These are phyloP conservation scores for Discoglossus pictus DNA, from an alignment of 2,797 vertebrate species.

Conservation along the genomic window DNA sequence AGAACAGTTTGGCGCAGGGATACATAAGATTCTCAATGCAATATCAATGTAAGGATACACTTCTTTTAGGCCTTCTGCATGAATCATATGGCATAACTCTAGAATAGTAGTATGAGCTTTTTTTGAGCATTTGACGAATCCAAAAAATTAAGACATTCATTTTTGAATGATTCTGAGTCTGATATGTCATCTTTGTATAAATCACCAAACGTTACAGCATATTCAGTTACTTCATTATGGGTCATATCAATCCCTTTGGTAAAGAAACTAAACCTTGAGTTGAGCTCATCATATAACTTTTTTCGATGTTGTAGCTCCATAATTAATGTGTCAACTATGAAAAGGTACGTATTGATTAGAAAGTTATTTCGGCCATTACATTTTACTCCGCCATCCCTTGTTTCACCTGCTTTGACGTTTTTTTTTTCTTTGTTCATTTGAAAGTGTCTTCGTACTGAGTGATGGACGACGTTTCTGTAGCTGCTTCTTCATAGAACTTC, in stretches of 20 bases:
- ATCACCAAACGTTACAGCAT: too few species aligned
- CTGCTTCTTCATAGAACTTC: background rate
- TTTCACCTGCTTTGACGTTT: too few species aligned
- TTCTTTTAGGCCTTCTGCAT: background rate
- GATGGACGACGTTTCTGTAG: background rate
- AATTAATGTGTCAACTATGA: slow-evolving; percentile 7
- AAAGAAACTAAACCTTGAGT: too few species aligned
- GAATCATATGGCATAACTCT: background rate
- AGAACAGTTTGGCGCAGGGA: background rate
- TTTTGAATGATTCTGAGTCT: background rate
- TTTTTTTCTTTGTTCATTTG: too few species aligned
- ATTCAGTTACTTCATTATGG: too few species aligned
- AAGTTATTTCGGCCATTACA: too few species aligned
- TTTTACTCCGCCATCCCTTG: too few species aligned
- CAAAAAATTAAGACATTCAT: background rate
- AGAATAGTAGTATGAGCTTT: background rate
- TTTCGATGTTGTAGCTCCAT: too few species aligned
- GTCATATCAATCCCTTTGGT: too few species aligned
- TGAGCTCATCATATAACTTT: too few species aligned
- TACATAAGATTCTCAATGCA: slow-evolving; percentile 12
- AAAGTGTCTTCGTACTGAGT: background rate
- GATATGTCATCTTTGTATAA: background rate
- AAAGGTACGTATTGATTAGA: background rate
- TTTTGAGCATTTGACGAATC: background rate
- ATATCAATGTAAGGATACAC: slow-evolving; percentile 17